Base-by-base conservation (phyloP, 2,888 invertebrate genomes). In the Tanytarsus gracilentus region DNA sequence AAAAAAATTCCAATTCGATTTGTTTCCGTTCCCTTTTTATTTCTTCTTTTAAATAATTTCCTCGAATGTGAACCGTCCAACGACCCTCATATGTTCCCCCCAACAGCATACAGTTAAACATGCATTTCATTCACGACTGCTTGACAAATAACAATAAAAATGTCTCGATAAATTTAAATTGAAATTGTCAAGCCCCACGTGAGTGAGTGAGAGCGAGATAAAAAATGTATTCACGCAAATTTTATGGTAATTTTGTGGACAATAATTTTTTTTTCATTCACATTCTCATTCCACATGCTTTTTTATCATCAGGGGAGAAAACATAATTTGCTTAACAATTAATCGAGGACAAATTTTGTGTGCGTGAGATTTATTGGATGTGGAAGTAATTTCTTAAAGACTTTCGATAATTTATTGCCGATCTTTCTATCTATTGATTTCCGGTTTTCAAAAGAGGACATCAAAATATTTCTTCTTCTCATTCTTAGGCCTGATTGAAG, bases 141-240 rank as follows among this genome's bases (percentile, higher is more conserved):
- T 44, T 39, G 58, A 58, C 58, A 58, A 48, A 58, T 48, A 56
- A 56, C 33, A 56, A 56, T 56, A 48, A 58, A 58, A 58, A 58
- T 58, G 58, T 58, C 58, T 58, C 58, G 58, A 58, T 58, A 48
- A 44, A 58, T 58, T 58, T 58, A 58, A 58, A 58, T 58, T 58
- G 58, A 58, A 58, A 58, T 58, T 48, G 48, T n/a, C n/a, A n/a
- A n/a, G n/a, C n/a, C n/a, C n/a, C n/a, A n/a, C n/a, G n/a, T n/a
- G n/a, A n/a, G n/a, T n/a, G n/a, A n/a, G n/a, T n/a, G n/a, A n/a
- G n/a, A n/a, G n/a, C n/a, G n/a, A n/a, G n/a, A n/a, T n/a, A n/a
- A n/a, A n/a, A 25, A 40, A 40, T 23, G 26, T 23, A 58, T 58
- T 39, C 58, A 58, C 58, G 48, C 58, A 58, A 58, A 58, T 58